Conservation (phyloP, 2,113 vertebrate species). For the Syrmaticus mikado region DNA sequence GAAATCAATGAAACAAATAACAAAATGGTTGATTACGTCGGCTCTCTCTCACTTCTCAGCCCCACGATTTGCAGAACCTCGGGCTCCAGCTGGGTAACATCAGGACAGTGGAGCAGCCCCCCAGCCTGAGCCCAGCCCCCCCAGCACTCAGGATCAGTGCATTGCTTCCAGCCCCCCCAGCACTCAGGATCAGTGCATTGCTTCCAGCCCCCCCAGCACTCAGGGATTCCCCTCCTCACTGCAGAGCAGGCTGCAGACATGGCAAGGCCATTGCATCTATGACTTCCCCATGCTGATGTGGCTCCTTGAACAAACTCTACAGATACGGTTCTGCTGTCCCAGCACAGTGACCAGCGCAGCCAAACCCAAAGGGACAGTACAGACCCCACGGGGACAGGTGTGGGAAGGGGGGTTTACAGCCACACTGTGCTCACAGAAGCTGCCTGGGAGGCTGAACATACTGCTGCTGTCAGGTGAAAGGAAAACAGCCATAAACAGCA, state of each 20-base stretch:
- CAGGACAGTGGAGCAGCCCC: background rate
- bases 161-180: background rate
- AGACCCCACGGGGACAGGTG: background rate
- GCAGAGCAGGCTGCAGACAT: background rate
- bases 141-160: background rate
- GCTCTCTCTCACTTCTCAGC: fast-evolving
- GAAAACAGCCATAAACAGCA: conserved; percentile 11
- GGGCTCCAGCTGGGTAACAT: background rate
- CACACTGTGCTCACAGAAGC: background rate
- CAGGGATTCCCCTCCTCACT: background rate
- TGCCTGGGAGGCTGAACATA: background rate
- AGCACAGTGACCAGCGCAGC: background rate
- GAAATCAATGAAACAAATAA: background rate
- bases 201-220: background rate
- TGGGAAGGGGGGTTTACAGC: background rate
- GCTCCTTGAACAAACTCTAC: background rate
- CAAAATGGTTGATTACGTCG: fast-evolving
- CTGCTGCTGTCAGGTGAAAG: conserved; percentile 13
- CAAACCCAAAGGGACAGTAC: background rate
- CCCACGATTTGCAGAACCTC: background rate
- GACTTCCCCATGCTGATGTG: background rate
- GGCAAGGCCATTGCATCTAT: conserved; percentile 4
- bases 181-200: background rate
- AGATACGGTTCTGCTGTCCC: background rate
- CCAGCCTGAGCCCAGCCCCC: background rate